Evolutionary conservation across 2,888 invertebrate genomes (phyloP).

Genomic region (Parnassius smintheus): DNA sequence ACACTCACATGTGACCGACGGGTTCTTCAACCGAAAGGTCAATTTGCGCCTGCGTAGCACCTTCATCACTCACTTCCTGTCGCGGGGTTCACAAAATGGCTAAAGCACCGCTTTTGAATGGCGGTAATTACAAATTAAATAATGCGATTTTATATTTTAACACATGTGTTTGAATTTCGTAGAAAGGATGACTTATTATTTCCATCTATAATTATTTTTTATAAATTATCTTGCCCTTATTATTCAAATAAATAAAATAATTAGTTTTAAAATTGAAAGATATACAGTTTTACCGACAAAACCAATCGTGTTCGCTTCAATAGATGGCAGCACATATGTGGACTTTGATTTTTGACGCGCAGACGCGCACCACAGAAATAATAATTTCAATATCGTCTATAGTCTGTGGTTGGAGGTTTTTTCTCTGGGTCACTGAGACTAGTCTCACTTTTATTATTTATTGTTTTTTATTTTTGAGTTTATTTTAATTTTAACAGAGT

Average conservation of each 20-base stretch:
- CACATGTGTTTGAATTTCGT: too few relatives aligned
- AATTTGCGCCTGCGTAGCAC: constrained; percentile 86
- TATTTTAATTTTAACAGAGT: too few relatives aligned
- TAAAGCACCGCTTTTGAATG: constrained; percentile 52
- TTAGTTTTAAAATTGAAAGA: background rate
- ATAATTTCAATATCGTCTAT: too few relatives aligned
- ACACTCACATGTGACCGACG: constrained; percentile 96
- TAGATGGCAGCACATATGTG: constrained; percentile 34
- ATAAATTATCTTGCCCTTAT: too few relatives aligned
- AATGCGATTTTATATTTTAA: background rate
- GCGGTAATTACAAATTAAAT: constrained; percentile 59
- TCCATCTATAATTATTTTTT: too few relatives aligned
- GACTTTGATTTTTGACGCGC: constrained; percentile 27
- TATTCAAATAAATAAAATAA: background rate
- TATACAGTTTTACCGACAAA: constrained; percentile 37
- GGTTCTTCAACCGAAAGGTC: constrained; percentile 92
- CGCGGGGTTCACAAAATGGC: constrained; percentile 76
- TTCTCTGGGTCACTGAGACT: too few relatives aligned
- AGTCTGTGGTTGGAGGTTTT: too few relatives aligned
- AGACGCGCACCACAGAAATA: constrained; percentile 28
- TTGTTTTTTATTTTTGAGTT: too few relatives aligned
- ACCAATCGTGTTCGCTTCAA: background rate
- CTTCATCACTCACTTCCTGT: constrained; percentile 80
- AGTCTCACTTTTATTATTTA: too few relatives aligned
- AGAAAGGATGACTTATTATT: too few relatives aligned